Percentiles rank a stretch among this genome's conserved stretches.
These are phyloP conservation scores for Caenorhabditis sp. DNA, from an alignment of 2,888 invertebrate genomes.

Conservation along the genomic window DNA sequence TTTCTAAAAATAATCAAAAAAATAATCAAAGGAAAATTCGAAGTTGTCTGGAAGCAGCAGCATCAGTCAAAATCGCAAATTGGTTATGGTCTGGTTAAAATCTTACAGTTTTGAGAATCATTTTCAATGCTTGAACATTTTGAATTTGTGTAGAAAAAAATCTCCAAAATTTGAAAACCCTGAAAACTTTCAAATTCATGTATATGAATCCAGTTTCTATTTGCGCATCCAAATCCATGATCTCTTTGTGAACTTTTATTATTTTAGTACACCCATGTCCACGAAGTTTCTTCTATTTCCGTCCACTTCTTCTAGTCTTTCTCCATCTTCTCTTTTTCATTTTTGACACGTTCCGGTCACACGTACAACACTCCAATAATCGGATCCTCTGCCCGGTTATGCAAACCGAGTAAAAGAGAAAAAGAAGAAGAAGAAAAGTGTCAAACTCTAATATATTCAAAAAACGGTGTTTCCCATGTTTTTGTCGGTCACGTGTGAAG, in stretches of 20 bases:
- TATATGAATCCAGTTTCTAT: neutral
- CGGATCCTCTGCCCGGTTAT: conserved; percentile 41
- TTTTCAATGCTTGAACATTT: neutral
- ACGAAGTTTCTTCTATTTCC: conserved; percentile 30
- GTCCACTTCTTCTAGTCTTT: neutral
- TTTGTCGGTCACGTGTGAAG: conserved; percentile 44
- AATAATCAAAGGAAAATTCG: no score
- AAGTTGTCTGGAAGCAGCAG: no score
- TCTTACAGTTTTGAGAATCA: no score
- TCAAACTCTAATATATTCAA: conserved; percentile 61
- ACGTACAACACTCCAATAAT: conserved; percentile 31
- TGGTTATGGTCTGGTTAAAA: no score
- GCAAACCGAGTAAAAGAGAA: conserved; percentile 8
- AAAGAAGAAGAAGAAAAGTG: conserved; percentile 1
- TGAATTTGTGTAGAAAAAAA: no score
- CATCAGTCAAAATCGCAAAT: no score
- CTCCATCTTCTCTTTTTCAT: conserved; percentile 4
- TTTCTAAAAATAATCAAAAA: neutral
- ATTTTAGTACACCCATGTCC: neutral
- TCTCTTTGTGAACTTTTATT: neutral
- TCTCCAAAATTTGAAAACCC: no score
- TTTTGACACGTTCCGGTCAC: conserved; percentile 54
- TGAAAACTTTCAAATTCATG: no score
- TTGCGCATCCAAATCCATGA: neutral
- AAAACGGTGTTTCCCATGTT: conserved; percentile 46